These are phyloP conservation scores for Dreissena rostriformis DNA, from an alignment of 1,140 invertebrate species.

Conservation along the genomic window DNA sequence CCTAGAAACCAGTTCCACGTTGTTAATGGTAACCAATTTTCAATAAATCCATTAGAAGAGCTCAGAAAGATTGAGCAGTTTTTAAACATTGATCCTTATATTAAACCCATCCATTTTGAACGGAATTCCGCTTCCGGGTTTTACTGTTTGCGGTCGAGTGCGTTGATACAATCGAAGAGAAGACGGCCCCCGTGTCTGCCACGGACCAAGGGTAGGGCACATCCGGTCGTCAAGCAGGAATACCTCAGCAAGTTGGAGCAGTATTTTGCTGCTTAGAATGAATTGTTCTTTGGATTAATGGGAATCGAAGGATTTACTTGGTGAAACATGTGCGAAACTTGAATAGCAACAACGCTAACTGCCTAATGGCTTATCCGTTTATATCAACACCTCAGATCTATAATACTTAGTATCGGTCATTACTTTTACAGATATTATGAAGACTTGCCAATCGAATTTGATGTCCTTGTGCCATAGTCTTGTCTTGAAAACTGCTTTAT, in stretches of 20 bases:
- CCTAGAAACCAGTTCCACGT: slow-evolving; percentile 4
- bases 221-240: neutral
- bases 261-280: neutral
- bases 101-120: neutral
- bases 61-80: neutral
- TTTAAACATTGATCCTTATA: neutral
- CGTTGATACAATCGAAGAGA: too few species aligned
- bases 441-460: too few species aligned
- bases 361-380: too few species aligned
- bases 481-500: too few species aligned
- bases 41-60: neutral
- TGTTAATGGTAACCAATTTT: neutral
- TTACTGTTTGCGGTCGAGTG: neutral
- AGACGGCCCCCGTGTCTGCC: neutral
- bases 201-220: neutral
- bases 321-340: too few species aligned
- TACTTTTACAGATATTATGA: too few species aligned
- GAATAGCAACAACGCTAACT: too few species aligned
- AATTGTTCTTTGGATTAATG: neutral
- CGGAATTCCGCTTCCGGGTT: neutral
- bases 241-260: neutral
- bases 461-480: too few species aligned
- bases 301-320: too few species aligned
- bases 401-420: too few species aligned
- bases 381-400: too few species aligned